A percentile compares a stretch with the other conserved stretches of the same genome.
Evolutionary conservation across 2,113 vertebrate genomes (phyloP).

Genomic region (Phasianus colchicus): DNA sequence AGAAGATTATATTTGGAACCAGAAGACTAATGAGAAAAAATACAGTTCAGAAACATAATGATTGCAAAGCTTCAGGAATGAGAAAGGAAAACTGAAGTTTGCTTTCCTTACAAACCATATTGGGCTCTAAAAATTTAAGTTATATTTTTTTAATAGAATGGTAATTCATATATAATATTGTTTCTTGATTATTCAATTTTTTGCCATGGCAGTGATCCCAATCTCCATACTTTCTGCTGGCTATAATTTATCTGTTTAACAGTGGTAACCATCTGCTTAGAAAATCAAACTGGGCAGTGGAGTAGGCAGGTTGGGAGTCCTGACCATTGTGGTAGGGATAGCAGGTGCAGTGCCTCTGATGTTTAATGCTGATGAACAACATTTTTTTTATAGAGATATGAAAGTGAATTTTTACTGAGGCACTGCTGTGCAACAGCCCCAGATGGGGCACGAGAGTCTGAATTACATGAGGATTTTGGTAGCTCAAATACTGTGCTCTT

Average conservation of each 20-base stretch:
- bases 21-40: constrained; percentile 65
- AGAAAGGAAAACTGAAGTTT: constrained; percentile 15
- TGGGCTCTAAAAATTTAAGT: not conserved
- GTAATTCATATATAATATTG: constrained; percentile 30
- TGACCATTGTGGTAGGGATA: not conserved
- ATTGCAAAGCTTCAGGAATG: constrained; percentile 59
- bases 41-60: constrained; percentile 56
- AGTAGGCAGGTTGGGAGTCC: not conserved
- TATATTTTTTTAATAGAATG: not conserved
- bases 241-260: constrained; percentile 31
- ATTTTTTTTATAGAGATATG: not conserved
- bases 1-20: constrained; percentile 77
- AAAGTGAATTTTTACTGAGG: not conserved
- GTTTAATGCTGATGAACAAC: not conserved
- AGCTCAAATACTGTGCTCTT: not conserved
- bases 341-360: not conserved
- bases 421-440: not conserved
- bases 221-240: constrained; percentile 34
- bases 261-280: constrained; percentile 58
- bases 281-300: not conserved
- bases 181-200: constrained; percentile 27
- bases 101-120: not conserved
- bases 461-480: not conserved
- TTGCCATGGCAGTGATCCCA: constrained; percentile 15
- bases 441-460: not conserved